Conservation (phyloP, 92 coral and sea anemone species). For the Blastomussa wellsi region DNA sequence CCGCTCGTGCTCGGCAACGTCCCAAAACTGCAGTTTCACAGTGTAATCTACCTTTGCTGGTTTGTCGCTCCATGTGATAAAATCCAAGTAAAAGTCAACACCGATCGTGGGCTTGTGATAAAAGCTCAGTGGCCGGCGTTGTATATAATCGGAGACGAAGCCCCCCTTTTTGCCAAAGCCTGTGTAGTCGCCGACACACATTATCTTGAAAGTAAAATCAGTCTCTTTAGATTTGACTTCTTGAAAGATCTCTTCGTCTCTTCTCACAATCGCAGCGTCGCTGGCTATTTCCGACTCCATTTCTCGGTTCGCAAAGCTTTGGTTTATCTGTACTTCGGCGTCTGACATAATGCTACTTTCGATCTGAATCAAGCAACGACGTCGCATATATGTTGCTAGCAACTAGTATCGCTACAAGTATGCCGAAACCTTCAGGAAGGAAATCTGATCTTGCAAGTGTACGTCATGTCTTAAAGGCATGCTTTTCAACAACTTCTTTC, state of each 20-base stretch:
- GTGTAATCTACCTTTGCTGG: conserved; percentile 54
- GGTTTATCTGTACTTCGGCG: conserved; percentile 8
- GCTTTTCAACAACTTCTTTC: conserved; percentile 29
- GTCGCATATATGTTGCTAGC: conserved; percentile 10
- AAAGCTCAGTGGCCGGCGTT: conserved; percentile 79
- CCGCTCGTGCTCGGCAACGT: conserved; percentile 89
- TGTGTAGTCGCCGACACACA: conserved; percentile 90
- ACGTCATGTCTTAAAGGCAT: conserved; percentile 26
- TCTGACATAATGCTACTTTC: conserved; percentile 15
- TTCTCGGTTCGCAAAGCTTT: conserved; percentile 14
- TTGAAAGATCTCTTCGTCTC: conserved; percentile 78
- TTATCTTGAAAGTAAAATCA: conserved; percentile 83
- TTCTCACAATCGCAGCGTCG: conserved; percentile 45
- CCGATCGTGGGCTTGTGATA: conserved; percentile 92
- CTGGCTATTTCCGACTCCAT: conserved; percentile 31
- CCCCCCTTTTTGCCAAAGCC: conserved; percentile 95
- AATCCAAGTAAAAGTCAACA: conserved; percentile 83
- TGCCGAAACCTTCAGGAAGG: conserved; percentile 35
- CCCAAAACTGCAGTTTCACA: conserved; percentile 91
- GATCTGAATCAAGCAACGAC: neutral
- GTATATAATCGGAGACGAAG: conserved; percentile 81
- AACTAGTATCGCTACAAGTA: neutral
- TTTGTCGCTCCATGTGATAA: conserved; percentile 69
- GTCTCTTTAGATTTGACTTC: conserved; percentile 77
- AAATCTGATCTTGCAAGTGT: conserved; percentile 21